Evolutionary conservation across 2,797 vertebrate species (phyloP), one percentile per base, ranked within the genome.

Genomic region (Loriculus beryllinus): DNA sequence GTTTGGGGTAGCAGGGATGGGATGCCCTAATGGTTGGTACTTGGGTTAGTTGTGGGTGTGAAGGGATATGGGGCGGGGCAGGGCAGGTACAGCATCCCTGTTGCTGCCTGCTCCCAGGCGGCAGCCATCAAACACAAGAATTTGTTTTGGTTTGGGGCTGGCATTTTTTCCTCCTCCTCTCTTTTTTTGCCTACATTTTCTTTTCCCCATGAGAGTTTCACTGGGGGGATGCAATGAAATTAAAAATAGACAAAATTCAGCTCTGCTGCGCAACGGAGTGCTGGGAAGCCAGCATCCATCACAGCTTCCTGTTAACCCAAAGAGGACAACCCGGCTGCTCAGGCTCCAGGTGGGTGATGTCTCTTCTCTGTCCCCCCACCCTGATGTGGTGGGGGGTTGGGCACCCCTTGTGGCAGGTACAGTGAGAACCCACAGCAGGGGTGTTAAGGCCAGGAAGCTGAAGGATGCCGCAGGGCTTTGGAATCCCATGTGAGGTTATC

Each of bases 231-330:
- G 83, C 45, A 76, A 16, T 23, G 37, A 88, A 81, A 86, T 64
- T 65, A 91, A 93, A 96, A 95, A 93, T 69, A 85, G 86, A 69
- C 12, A 43, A 43, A 82, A 77, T 67, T 59, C 54, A 75, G 25
- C 42, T 80, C 43, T 70, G 52, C 42, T 64, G 52, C 4, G 0
- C 25, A 5, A 52, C 8, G 17, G 28, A 21, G 4, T 82, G 67
- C 68, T 2, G 23, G 83, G 75, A 86, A 92, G 22, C 13, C 43
- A 49, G 52, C 20, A 48, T 39, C n/a, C 17, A 9, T 63, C 52
- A 11, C 71, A 62, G 64, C 4, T 3, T 37, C 62, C 72, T 54
- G 54, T 56, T 63, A 2, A 1, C 0, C 23, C 28, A 26, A 59
- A 71, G 13, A 31, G 47, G 22, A 82, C 22, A 45, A 23, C 5